These are phyloP conservation scores for Drosophila dunni DNA, from an alignment of 1,140 invertebrate species.

Conservation along the genomic window DNA sequence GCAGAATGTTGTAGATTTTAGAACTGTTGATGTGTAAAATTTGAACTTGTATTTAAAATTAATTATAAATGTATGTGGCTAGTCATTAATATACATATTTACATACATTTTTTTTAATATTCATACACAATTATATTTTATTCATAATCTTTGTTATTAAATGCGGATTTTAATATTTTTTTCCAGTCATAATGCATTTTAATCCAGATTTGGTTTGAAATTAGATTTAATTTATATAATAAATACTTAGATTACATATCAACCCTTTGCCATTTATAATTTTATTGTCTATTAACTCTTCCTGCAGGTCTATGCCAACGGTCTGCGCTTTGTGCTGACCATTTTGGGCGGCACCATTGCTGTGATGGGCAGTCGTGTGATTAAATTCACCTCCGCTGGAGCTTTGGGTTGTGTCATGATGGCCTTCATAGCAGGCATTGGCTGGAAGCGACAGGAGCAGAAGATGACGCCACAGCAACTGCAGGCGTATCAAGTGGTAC, in stretches of 20 bases:
- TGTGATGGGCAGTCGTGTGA: slow-evolving; percentile 87
- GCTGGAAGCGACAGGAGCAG: slow-evolving; percentile 83
- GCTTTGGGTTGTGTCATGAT: slow-evolving; percentile 87
- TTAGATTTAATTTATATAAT: too few relatives aligned
- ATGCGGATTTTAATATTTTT: too few relatives aligned
- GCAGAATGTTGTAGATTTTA: too few relatives aligned
- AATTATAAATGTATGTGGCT: too few relatives aligned
- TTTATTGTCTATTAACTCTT: neutral
- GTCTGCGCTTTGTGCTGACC: slow-evolving; percentile 85
- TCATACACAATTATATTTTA: too few relatives aligned
- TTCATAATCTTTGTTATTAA: too few relatives aligned
- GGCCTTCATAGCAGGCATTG: slow-evolving; percentile 87
- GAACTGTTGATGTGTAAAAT: too few relatives aligned
- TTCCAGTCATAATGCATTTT: too few relatives aligned
- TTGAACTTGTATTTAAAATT: too few relatives aligned
- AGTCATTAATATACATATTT: too few relatives aligned
- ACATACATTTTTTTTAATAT: too few relatives aligned
- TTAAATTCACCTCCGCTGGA: slow-evolving; percentile 87
- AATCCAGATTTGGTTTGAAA: too few relatives aligned
- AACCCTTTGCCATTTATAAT: neutral
- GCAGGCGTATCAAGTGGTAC: slow-evolving; percentile 70
- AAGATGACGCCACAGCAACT: slow-evolving; percentile 62
- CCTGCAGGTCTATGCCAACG: slow-evolving; percentile 82
- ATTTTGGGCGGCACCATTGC: slow-evolving; percentile 86
- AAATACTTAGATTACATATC: neutral